Base-by-base conservation (phyloP, 30 jellyfish, hydroid and myxozoan genomes). In the Rhopilema esculentum region DNA sequence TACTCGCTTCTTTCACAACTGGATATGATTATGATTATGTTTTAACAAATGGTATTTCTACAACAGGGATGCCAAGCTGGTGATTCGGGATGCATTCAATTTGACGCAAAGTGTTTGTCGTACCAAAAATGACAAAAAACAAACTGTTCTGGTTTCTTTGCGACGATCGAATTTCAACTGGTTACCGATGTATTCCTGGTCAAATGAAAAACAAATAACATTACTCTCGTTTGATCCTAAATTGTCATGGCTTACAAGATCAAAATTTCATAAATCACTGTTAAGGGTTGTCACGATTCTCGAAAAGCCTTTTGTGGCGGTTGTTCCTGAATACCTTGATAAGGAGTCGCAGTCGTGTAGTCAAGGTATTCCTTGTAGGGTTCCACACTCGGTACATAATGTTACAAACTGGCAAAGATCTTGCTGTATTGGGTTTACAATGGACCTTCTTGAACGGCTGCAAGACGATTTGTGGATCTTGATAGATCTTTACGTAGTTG, bases 341-440 rank as follows among this genome's bases (percentile, higher is more conserved):
- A 73, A 72, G 0, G 33, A 33, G 23, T 6, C 72, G n/a, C 0
- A 62, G 22, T 0, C 61, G 23, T 85, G 94, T 66, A 57, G n/a
- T n/a, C 33, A 53, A 9, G 94, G 94, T 0, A 27, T 69, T 61
- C 8, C 16, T 22, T 85, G 94, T 31, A 27, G 33, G 27, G 75
- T 19, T 25, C 88, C 85, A 53, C 24, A 28, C 19, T 7, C 0
- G 52, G 17, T 25, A 4, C 30, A 24, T 32, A 1, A 27, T 16
- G 24, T 25, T 6, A 72, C 85, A 27, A 30, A 0, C 8, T 92
- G 92, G 94, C 73, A 27, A 30, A 61, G 48, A 61, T n/a, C 89
- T 1, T 92, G 98, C 86, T 92, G 98, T 50, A 65, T 80, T 53
- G 98, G 98, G 15, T 72, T 61, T 27, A 75, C 91, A 27, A 84